These are phyloP conservation scores for Tachuris rubrigastra DNA, from an alignment of 2,113 vertebrate species.

Conservation along the genomic window DNA sequence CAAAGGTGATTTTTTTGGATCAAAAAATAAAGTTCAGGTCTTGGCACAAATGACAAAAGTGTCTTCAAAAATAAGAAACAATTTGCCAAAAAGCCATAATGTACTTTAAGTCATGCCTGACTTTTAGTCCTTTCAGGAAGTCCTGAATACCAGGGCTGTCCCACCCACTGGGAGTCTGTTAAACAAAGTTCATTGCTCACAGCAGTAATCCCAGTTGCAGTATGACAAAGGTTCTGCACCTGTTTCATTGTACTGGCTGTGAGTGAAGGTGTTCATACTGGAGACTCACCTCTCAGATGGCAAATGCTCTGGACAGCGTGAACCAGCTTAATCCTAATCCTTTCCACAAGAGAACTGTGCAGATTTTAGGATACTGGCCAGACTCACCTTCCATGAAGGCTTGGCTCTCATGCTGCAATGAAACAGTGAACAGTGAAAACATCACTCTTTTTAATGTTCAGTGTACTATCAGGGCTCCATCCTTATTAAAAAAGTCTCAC, in stretches of 20 bases:
- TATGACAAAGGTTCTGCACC: background rate
- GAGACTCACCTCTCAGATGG: background rate
- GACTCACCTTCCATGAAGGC: background rate
- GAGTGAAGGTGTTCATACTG: background rate
- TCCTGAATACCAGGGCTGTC: background rate
- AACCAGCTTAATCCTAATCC: background rate
- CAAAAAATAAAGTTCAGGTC: background rate
- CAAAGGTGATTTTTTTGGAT: slow-evolving; percentile 18
- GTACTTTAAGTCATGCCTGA: background rate
- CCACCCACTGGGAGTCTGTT: background rate
- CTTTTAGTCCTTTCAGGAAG: background rate
- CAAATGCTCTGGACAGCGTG: background rate
- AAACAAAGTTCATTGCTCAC: background rate
- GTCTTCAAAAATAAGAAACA: background rate
- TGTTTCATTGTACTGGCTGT: background rate
- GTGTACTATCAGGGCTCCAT: background rate
- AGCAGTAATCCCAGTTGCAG: background rate
- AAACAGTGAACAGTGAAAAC: background rate
- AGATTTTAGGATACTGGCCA: background rate
- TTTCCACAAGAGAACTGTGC: background rate
- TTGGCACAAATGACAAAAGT: background rate
- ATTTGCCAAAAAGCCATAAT: background rate
- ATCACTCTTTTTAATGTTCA: background rate
- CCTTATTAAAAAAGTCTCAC: background rate
- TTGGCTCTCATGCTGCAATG: background rate